Percentiles rank a stretch among this genome's conserved stretches.
These are phyloP conservation scores for Macrostomum lignano DNA, from an alignment of 1,140 invertebrate genomes.

Conservation along the genomic window DNA sequence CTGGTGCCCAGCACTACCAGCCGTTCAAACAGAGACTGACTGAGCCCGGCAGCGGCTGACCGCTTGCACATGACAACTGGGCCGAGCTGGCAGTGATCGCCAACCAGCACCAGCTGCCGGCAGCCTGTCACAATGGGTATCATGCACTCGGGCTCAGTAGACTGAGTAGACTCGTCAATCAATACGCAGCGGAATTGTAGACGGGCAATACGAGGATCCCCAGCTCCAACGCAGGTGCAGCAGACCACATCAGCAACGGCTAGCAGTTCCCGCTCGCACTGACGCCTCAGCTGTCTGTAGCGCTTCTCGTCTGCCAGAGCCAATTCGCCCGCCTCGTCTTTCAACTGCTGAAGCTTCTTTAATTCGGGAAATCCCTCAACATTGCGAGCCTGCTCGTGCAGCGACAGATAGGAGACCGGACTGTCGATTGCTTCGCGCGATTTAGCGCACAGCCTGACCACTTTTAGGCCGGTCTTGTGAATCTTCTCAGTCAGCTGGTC, in stretches of 20 bases:
- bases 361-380: constrained; percentile 44
- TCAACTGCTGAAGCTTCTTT: constrained; percentile 74
- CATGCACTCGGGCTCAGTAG: constrained; percentile 92
- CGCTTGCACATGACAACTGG: constrained; percentile 99
- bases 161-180: constrained; percentile 80
- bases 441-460: constrained; percentile 75
- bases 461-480: constrained; percentile 78
- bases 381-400: constrained; percentile 86
- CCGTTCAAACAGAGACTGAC: constrained; percentile 83
- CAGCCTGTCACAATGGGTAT: constrained; percentile 91
- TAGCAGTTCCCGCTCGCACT: constrained; percentile 62
- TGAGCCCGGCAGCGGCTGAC: constrained; percentile 72
- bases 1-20: constrained; percentile 78
- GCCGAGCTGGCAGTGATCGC: constrained; percentile 91
- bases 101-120: constrained; percentile 70
- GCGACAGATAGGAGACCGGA: constrained; percentile 70
- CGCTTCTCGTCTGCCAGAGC: constrained; percentile 62
- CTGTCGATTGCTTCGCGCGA: constrained; percentile 90
- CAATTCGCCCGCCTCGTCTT: constrained; percentile 82
- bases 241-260: constrained; percentile 73
- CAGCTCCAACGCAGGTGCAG: constrained; percentile 90
- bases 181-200: constrained; percentile 85
- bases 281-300: constrained; percentile 62
- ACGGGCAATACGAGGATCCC: constrained; percentile 59
- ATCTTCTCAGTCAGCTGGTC: constrained; percentile 97